These are phyloP conservation scores for Oscheius sp. DNA, from an alignment of 2,888 invertebrate genomes.

Conservation along the genomic window DNA sequence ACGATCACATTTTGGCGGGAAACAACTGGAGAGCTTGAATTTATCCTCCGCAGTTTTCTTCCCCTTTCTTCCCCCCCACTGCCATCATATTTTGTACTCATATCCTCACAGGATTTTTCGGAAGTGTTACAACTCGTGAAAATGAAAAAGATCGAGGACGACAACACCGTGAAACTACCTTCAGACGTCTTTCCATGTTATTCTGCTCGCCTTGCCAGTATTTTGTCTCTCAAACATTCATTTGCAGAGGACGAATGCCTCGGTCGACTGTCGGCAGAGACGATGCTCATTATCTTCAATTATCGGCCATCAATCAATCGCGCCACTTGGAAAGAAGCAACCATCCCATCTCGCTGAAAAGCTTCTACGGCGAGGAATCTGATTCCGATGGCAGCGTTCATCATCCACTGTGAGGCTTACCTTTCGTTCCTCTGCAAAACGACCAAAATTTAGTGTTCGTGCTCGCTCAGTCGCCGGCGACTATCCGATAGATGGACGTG, in stretches of 20 bases:
- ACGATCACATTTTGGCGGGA: too few species aligned
- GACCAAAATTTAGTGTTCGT: slow-evolving; percentile 13
- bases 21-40: too few species aligned
- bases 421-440: background rate
- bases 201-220: too few species aligned
- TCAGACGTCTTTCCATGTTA: too few species aligned
- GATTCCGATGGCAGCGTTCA: slow-evolving; percentile 23
- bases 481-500: slow-evolving; percentile 32
- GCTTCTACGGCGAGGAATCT: slow-evolving; percentile 31
- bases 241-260: slow-evolving; percentile 17
- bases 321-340: slow-evolving; percentile 17
- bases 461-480: slow-evolving; percentile 33
- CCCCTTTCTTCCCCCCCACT: too few species aligned
- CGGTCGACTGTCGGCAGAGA: slow-evolving; percentile 5
- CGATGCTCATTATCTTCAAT: slow-evolving; percentile 20
- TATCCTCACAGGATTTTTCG: too few species aligned
- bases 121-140: too few species aligned
- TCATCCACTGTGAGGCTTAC: background rate
- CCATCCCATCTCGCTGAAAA: slow-evolving; percentile 18
- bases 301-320: slow-evolving; percentile 29
- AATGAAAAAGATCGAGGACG: too few species aligned
- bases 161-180: too few species aligned
- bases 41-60: too few species aligned
- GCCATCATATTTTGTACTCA: too few species aligned
- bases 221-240: too few species aligned